phyloP scores from a whole-genome alignment of 2,113 vertebrate species.

The Cryptomyrus ogoouensis region DNA sequence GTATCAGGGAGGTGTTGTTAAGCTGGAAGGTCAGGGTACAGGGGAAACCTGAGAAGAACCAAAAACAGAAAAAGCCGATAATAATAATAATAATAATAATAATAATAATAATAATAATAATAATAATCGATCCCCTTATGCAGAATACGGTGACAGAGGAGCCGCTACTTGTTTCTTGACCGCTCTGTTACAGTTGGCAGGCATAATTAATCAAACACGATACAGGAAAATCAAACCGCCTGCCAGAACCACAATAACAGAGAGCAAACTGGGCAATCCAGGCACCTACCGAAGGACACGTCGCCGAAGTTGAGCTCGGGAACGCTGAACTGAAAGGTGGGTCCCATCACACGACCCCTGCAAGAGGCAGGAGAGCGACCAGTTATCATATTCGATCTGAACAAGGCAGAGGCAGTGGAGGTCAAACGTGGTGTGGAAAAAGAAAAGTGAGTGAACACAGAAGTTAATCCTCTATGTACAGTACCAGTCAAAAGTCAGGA shows the following conservation, averaged over 20 bases:
- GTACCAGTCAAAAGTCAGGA: background rate
- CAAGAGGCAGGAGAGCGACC: background rate
- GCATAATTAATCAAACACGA: background rate
- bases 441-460: background rate
- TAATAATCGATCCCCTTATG: background rate
- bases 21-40: constrained; percentile 61
- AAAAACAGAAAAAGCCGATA: background rate
- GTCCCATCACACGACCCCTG: constrained; percentile 73
- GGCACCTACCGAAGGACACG: constrained; percentile 73
- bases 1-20: constrained; percentile 69
- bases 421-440: background rate
- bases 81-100: background rate
- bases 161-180: background rate
- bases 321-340: constrained; percentile 69
- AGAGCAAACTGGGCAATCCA: background rate
- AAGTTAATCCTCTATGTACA: background rate
- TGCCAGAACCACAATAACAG: background rate
- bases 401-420: background rate
- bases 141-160: background rate
- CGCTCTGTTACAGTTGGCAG: background rate
- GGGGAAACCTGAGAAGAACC: constrained; percentile 65
- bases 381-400: no score
- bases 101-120: background rate
- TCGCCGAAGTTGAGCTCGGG: constrained; percentile 70
- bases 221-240: background rate